phyloP scores from a whole-genome alignment of 2,797 vertebrate species.

The Pachyuromys duprasi region DNA sequence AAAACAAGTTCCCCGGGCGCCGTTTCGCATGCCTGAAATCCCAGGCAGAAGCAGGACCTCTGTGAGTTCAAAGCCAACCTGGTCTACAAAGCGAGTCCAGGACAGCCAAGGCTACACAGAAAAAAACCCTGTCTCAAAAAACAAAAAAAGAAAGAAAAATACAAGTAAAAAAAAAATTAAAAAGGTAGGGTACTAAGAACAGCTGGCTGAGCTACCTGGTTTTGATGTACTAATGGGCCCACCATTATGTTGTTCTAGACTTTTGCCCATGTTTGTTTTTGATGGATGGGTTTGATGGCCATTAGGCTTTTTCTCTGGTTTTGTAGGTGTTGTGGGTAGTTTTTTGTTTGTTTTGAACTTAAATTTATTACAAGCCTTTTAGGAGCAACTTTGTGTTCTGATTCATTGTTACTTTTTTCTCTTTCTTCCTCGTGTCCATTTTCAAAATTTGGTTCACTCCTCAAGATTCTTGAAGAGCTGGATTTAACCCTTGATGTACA shows the following conservation, averaged over 20 bases:
- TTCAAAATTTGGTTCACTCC: neutral
- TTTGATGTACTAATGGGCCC: too few relatives aligned
- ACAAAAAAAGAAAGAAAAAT: too few relatives aligned
- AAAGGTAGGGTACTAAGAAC: neutral
- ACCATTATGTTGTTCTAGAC: neutral
- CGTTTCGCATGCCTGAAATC: too few relatives aligned
- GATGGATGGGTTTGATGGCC: neutral
- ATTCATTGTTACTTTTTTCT: neutral
- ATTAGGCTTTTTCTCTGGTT: neutral
- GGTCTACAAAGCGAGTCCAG: too few relatives aligned
- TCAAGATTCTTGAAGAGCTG: conserved; percentile 16
- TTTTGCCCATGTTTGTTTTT: neutral
- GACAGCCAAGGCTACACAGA: too few relatives aligned
- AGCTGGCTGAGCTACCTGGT: neutral
- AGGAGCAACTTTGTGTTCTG: neutral
- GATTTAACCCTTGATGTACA: neutral
- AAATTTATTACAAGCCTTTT: neutral
- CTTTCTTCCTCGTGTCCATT: neutral
- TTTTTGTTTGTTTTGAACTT: neutral
- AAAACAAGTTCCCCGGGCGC: too few relatives aligned
- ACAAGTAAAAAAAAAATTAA: neutral
- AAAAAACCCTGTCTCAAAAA: too few relatives aligned
- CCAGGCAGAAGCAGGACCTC: too few relatives aligned
- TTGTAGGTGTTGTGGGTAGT: neutral
- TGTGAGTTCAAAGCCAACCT: too few relatives aligned